Evolutionary conservation across 1,140 invertebrate species (phyloP).

Genomic region (Metaphire vulgaris): DNA sequence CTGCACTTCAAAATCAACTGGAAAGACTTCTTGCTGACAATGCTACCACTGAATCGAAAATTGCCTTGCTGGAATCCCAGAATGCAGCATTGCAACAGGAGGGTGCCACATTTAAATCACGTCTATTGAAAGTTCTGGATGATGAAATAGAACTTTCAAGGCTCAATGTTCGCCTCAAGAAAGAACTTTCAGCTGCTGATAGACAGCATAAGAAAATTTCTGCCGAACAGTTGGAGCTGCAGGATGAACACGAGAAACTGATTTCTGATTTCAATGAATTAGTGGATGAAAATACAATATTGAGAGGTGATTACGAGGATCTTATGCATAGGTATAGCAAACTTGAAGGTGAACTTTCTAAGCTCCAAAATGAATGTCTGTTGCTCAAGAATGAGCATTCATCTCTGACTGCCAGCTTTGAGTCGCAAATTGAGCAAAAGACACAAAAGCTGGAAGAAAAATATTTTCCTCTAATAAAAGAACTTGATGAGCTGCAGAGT

Average conservation of each 20-base stretch:
- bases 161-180: too few relatives aligned
- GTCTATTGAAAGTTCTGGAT: not conserved
- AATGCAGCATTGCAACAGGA: not conserved
- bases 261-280: not conserved
- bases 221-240: not conserved
- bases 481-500: not conserved
- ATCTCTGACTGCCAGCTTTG: too few relatives aligned
- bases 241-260: not conserved
- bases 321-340: not conserved
- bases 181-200: not conserved
- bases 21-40: not conserved
- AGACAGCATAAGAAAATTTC: not conserved
- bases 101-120: not conserved
- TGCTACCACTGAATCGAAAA: not conserved
- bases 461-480: not conserved
- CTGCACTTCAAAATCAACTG: not conserved
- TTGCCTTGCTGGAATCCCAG: not conserved
- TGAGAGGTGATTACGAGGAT: not conserved
- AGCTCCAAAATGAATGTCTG: not conserved
- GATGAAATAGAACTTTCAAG: not conserved
- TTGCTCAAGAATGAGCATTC: not conserved
- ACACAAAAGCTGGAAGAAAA: not conserved
- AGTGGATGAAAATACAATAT: too few relatives aligned
- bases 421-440: not conserved
- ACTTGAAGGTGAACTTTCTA: not conserved